Conservation (phyloP, 2,888 invertebrate species). For the Rotaria macrura region DNA sequence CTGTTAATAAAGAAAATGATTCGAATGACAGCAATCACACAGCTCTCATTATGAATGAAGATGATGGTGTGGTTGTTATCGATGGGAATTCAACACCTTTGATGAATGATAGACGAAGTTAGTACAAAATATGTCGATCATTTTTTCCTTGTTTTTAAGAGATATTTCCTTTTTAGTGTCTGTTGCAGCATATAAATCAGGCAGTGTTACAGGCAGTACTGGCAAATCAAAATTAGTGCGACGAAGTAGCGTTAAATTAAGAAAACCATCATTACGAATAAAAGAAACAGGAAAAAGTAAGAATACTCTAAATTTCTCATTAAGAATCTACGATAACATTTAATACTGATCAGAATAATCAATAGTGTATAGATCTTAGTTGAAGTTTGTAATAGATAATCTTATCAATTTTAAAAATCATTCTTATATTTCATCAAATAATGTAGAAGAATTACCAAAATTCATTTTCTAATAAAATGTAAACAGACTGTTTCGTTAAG, state of each 20-base stretch:
- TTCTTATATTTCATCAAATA: too few relatives aligned
- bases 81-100: neutral
- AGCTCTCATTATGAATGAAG: neutral
- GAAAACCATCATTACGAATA: neutral
- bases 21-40: constrained; percentile 9
- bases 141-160: too few relatives aligned
- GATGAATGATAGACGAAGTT: neutral
- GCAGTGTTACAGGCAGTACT: neutral
- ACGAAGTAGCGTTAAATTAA: constrained; percentile 19
- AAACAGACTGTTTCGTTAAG: too few relatives aligned
- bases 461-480: too few relatives aligned
- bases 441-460: too few relatives aligned
- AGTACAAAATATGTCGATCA: neutral
- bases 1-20: constrained; percentile 21
- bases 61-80: neutral
- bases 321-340: too few relatives aligned
- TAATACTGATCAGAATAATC: too few relatives aligned
- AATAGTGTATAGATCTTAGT: too few relatives aligned
- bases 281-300: neutral
- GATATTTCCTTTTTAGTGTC: neutral
- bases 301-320: too few relatives aligned
- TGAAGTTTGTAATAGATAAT: too few relatives aligned
- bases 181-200: neutral
- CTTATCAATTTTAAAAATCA: too few relatives aligned
- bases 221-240: constrained; percentile 10